Conservation (phyloP, 2,797 vertebrate species). For the Gadopsis bispinosus region DNA sequence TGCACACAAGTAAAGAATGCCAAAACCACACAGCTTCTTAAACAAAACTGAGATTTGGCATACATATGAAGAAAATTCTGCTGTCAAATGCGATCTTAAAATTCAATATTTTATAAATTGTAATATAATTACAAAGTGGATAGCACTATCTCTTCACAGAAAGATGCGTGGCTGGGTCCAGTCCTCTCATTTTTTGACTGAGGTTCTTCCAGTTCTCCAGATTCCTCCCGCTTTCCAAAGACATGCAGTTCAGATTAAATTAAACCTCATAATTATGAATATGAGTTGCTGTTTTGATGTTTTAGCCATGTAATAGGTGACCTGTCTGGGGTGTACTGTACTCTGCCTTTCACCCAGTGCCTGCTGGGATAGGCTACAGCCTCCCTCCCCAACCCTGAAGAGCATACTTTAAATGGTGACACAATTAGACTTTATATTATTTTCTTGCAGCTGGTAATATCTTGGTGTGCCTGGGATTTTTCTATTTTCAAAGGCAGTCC, state of each 20-base stretch:
- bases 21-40: conserved; percentile 6
- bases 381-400: neutral
- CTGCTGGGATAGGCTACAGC: neutral
- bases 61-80: neutral
- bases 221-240: neutral
- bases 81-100: neutral
- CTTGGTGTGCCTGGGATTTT: neutral
- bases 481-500: neutral
- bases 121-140: neutral
- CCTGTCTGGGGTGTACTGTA: neutral
- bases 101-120: neutral
- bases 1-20: neutral
- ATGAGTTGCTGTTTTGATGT: neutral
- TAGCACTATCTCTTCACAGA: neutral
- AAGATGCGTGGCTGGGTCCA: neutral
- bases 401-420: conserved; percentile 1
- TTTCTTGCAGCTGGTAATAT: conserved; percentile 4
- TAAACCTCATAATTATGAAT: neutral
- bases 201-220: neutral
- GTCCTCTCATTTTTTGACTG: neutral
- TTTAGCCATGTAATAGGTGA: neutral
- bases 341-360: neutral
- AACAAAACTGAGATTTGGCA: neutral
- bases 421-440: neutral
- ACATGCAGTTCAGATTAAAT: neutral